Base-by-base conservation (phyloP, 2,888 invertebrate species). In the Argyra leucocephala region DNA sequence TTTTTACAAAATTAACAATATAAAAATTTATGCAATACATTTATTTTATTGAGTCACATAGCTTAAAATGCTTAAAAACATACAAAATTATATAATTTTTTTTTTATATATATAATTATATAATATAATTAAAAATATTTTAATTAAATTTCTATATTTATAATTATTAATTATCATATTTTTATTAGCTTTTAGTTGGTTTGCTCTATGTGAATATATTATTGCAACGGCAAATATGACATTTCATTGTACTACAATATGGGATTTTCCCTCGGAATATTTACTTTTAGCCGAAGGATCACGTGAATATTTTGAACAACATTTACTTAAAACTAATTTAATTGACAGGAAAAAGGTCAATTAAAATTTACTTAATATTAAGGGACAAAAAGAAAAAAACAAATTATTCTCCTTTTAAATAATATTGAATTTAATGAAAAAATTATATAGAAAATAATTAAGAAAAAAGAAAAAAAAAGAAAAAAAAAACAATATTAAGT, bases 161-260 rank as follows among this genome's bases (percentile, higher is more conserved):
- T 31, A 31, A 31, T 31, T 31, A 31, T 31, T 31, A 31, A 7
- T 31, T 31, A 31, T 10, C 15, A 12, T 15, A 15, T 48, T 48
- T 12, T 48, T 84, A 84, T 70, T 83, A 95, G 96, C 95, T 62
- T 96, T 96, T 81, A 95, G 93, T 77, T 91, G 91, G 89, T 96
- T 96, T 82, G 93, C 96, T 1, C 84, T 92, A 66, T 94, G 92
- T 79, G 96, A 96, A 80, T 96, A 96, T 79, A 84, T 93, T 75
- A 89, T 96, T 74, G 94, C 95, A 65, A 87, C 89, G 65, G 88
- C 91, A 70, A 96, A 95, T 80, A 95, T 96, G 92, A 89, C 89
- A 66, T 96, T 93, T 81, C 95, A 96, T 76, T 86, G 91, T 70
- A 89, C 93, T 57, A 91, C 93, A 65, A 88, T 92, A 67, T 83